Conservation (phyloP, 2,888 invertebrate genomes). For the Caenorhabditis macrosperma region DNA sequence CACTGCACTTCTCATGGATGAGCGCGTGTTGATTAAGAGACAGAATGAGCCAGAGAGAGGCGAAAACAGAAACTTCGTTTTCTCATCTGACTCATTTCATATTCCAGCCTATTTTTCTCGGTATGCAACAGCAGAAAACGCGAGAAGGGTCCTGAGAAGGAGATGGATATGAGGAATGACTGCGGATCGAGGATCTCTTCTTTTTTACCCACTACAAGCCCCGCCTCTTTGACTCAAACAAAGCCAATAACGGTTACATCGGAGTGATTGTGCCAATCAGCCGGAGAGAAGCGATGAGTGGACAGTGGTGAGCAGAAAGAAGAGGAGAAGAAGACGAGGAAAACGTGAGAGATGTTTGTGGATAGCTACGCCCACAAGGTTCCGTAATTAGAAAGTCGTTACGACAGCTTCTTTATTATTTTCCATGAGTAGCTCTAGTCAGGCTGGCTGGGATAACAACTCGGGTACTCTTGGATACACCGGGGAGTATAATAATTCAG, state of each 20-base stretch:
- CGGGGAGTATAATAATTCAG: neutral
- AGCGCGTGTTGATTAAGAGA: constrained; percentile 48
- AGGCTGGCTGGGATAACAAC: constrained; percentile 23
- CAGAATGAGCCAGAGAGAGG: neutral
- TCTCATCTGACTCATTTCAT: constrained; percentile 49
- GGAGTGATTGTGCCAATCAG: constrained; percentile 48
- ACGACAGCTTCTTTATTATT: constrained; percentile 32
- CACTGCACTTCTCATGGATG: constrained; percentile 50
- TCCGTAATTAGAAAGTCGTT: constrained; percentile 54
- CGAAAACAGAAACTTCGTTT: constrained; percentile 31
- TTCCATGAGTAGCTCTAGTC: constrained; percentile 18
- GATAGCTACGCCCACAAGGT: constrained; percentile 21
- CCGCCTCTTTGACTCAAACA: constrained; percentile 33
- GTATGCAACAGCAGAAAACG: neutral
- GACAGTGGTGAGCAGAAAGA: neutral
- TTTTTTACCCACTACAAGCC: neutral
- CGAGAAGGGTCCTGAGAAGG: neutral
- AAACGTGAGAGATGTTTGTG: constrained; percentile 19
- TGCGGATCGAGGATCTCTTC: neutral
- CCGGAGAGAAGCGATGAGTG: neutral
- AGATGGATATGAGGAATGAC: constrained; percentile 1
- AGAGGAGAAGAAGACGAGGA: neutral
- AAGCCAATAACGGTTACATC: constrained; percentile 40
- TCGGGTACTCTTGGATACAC: constrained; percentile 4
- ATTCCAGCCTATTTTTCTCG: constrained; percentile 24